Evolutionary conservation across 2,113 vertebrate species (phyloP).

Genomic region (Athene noctua): DNA sequence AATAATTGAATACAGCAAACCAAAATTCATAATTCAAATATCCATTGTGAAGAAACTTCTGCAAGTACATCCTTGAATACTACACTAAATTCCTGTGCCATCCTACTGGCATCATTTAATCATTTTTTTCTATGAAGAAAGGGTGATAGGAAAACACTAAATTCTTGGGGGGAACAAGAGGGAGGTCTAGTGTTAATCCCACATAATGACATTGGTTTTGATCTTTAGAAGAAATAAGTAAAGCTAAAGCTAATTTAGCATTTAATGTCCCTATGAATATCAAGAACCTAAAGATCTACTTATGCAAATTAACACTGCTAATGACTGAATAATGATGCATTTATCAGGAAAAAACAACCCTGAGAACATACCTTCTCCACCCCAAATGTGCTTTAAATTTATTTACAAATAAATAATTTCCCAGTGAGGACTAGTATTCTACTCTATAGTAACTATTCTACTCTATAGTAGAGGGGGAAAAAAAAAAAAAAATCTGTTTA

Average conservation of each 20-base stretch:
- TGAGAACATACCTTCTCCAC: neutral
- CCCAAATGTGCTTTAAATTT: neutral
- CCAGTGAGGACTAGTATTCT: neutral
- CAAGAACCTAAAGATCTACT: neutral
- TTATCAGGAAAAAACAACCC: neutral
- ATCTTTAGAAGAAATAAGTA: neutral
- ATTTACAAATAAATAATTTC: neutral
- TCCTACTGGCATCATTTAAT: neutral
- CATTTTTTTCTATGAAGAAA: neutral
- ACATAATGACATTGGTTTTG: accelerated
- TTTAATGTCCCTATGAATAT: neutral
- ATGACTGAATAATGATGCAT: neutral
- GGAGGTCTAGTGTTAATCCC: neutral
- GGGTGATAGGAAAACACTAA: neutral
- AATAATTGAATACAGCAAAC: neutral
- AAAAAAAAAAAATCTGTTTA: neutral
- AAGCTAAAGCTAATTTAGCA: neutral
- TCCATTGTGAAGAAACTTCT: neutral
- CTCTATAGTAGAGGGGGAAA: neutral
- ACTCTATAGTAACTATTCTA: neutral
- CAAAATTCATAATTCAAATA: neutral
- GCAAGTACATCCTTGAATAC: neutral
- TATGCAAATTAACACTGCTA: neutral
- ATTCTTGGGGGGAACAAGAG: accelerated
- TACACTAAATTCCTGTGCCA: neutral